Evolutionary conservation across 2,797 vertebrate genomes (phyloP).

Genomic region (Carapus acus): DNA sequence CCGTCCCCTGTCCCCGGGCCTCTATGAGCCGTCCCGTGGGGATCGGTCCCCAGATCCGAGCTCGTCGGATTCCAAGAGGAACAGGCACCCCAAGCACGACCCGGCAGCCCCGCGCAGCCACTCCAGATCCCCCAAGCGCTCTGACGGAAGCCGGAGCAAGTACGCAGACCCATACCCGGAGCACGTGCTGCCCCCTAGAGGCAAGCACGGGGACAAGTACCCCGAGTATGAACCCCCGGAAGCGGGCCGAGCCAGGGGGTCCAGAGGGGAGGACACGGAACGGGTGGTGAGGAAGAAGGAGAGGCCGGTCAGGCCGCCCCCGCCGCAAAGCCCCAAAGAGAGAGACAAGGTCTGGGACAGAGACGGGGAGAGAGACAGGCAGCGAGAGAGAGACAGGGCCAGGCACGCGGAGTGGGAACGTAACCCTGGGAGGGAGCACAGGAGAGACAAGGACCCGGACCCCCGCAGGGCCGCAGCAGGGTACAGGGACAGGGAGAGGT

Average conservation of each 20-base stretch:
- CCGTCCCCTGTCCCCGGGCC: conserved; percentile 24
- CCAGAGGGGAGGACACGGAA: conserved; percentile 43
- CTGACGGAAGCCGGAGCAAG: conserved; percentile 47
- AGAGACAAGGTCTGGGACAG: conserved; percentile 48
- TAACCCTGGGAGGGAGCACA: conserved; percentile 32
- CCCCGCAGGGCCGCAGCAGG: conserved; percentile 16
- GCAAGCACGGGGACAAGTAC: conserved; percentile 53
- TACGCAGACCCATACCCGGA: conserved; percentile 61
- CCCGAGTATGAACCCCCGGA: conserved; percentile 60
- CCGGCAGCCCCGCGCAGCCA: conserved; percentile 38
- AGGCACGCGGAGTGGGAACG: conserved; percentile 38
- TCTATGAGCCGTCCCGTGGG: conserved; percentile 23
- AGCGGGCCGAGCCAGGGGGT: conserved; percentile 33
- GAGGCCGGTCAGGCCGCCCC: conserved; percentile 61
- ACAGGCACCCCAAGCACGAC: conserved; percentile 68
- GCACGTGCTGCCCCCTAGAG: conserved; percentile 49
- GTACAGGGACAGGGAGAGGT: conserved; percentile 42
- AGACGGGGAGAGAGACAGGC: conserved; percentile 37
- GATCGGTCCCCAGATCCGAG: conserved; percentile 57
- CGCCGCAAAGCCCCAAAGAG: conserved; percentile 52
- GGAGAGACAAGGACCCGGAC: conserved; percentile 42
- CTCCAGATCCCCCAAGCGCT: conserved; percentile 58
- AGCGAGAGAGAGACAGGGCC: conserved; percentile 33
- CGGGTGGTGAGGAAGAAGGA: conserved; percentile 63
- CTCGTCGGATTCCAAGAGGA: conserved; percentile 67